Conservation (phyloP, 2,797 vertebrate species). For the Lutjanus argentimaculatus region DNA sequence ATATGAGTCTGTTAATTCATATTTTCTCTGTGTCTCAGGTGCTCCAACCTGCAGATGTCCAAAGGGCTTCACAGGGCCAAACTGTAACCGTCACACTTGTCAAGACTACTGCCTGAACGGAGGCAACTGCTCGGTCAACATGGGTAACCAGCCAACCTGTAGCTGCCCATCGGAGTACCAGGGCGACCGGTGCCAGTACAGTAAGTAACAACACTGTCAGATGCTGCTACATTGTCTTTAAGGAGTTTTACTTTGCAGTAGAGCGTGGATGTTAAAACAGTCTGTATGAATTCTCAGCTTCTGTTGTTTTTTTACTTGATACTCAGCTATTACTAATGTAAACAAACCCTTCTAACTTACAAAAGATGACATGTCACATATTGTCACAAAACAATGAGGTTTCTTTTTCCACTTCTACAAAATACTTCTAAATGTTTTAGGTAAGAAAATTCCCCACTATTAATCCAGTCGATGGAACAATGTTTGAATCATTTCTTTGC, state of each 20-base stretch:
- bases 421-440: too few relatives aligned
- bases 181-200: conserved; percentile 96
- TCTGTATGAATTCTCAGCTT: neutral
- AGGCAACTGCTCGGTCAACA: conserved; percentile 92
- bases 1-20: neutral
- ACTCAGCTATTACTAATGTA: neutral
- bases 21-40: conserved; percentile 78
- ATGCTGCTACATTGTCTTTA: neutral
- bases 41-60: conserved; percentile 95
- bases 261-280: neutral
- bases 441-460: too few relatives aligned
- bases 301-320: too few relatives aligned
- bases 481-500: neutral
- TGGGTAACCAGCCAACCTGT: conserved; percentile 96
- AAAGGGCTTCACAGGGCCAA: conserved; percentile 93
- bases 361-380: neutral
- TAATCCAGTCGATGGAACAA: neutral
- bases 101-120: conserved; percentile 91
- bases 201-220: conserved; percentile 84
- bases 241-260: neutral
- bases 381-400: too few relatives aligned
- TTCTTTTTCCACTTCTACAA: too few relatives aligned
- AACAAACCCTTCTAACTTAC: neutral
- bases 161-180: conserved; percentile 87
- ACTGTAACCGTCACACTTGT: conserved; percentile 91